Evolutionary conservation across 1,140 invertebrate species (phyloP).

Genomic region (Drosophila nigrodunni): DNA sequence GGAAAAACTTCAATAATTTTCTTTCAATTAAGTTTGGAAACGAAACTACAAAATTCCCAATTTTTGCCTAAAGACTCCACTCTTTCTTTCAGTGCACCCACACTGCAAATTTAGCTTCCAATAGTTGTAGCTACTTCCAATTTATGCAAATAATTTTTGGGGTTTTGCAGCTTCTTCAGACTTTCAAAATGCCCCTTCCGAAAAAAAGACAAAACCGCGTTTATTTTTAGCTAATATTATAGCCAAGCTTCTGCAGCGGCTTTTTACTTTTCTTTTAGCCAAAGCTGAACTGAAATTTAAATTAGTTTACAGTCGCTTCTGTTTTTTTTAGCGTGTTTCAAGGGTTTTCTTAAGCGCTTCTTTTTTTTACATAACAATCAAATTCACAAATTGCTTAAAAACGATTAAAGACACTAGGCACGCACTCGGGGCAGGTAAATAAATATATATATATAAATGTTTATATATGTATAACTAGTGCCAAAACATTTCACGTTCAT

Average conservation of each 20-base stretch:
- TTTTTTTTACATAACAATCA: slow-evolving; percentile 71
- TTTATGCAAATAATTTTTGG: slow-evolving; percentile 74
- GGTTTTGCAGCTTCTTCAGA: slow-evolving; percentile 26
- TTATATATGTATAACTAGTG: slow-evolving; percentile 12
- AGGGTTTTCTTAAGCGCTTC: slow-evolving; percentile 1
- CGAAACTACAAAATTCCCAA: too few relatives aligned
- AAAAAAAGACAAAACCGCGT: slow-evolving; percentile 13
- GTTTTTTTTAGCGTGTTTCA: slow-evolving; percentile 31
- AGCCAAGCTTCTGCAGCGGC: slow-evolving; percentile 57
- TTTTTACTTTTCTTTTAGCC: slow-evolving; percentile 68
- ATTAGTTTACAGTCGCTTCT: slow-evolving; percentile 42
- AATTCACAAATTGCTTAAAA: slow-evolving; percentile 54
- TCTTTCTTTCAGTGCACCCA: too few relatives aligned
- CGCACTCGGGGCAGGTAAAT: slow-evolving; percentile 42
- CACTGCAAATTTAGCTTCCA: neutral
- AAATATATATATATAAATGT: neutral
- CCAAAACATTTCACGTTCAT: slow-evolving; percentile 74
- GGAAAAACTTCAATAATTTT: too few relatives aligned
- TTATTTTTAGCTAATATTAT: slow-evolving; percentile 73
- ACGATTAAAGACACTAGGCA: slow-evolving; percentile 61
- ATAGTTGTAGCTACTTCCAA: slow-evolving; percentile 15
- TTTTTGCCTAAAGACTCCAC: too few relatives aligned
- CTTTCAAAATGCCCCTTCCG: slow-evolving; percentile 55
- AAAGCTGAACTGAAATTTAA: too few relatives aligned
- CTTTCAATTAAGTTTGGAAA: too few relatives aligned